A percentile compares a stretch with the other conserved stretches of the same genome.
Evolutionary conservation across 2,888 invertebrate species (phyloP).

Genomic region (Rhodophaea formosa): DNA sequence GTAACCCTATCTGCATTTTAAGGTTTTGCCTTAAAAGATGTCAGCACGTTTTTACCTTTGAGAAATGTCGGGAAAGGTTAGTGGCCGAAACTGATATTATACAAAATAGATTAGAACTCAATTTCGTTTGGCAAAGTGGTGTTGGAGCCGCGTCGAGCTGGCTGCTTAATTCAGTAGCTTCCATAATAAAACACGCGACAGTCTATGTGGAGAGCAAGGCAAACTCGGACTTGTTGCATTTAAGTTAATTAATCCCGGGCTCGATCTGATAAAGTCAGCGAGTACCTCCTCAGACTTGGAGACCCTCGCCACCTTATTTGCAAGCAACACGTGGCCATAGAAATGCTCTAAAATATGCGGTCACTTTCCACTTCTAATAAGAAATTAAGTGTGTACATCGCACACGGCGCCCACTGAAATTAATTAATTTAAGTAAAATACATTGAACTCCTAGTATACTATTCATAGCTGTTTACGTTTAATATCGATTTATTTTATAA

Average conservation of each 20-base stretch:
- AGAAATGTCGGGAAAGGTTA: slow-evolving; percentile 14
- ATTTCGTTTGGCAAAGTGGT: slow-evolving; percentile 29
- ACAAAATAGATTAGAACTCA: slow-evolving; percentile 29
- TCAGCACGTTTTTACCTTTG: slow-evolving; percentile 19
- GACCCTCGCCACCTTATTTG: slow-evolving; percentile 33
- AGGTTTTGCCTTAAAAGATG: slow-evolving; percentile 11
- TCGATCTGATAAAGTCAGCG: slow-evolving; percentile 70
- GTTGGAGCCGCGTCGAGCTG: slow-evolving; percentile 31
- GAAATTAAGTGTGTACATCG: not conserved
- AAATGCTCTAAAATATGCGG: slow-evolving; percentile 30
- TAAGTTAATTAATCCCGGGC: slow-evolving; percentile 76
- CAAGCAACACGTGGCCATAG: slow-evolving; percentile 32
- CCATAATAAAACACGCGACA: slow-evolving; percentile 72
- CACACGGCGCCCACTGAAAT: not conserved
- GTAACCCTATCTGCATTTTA: slow-evolving; percentile 20
- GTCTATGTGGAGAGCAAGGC: slow-evolving; percentile 69
- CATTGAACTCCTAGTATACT: not conserved
- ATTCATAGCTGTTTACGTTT: no score
- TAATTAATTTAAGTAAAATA: slow-evolving; percentile 1
- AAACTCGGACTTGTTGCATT: slow-evolving; percentile 79
- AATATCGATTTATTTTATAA: no score
- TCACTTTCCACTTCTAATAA: slow-evolving; percentile 23
- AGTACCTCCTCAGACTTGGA: slow-evolving; percentile 43
- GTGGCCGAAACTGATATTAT: slow-evolving; percentile 24
- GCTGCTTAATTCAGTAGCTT: slow-evolving; percentile 68